Base-by-base conservation (phyloP, 2,888 invertebrate genomes). In the Cremastinae sp. region DNA sequence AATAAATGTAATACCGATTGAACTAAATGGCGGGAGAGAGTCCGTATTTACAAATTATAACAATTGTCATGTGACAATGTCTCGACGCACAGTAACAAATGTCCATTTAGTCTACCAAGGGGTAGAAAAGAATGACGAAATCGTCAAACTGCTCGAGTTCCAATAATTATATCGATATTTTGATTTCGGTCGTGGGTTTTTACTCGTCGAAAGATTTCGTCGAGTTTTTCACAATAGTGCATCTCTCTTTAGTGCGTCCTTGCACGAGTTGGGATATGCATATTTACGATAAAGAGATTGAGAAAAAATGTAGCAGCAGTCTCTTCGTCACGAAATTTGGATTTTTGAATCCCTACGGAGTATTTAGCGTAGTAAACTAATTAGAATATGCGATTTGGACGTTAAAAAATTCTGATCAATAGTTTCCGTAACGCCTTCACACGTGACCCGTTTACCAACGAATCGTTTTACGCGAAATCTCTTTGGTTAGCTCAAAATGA, bases 191-290 rank as follows among this genome's bases (percentile, higher is more conserved):
- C 59, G 64, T 69, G 53, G 49, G 41, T 55, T 37, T 56, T 45
- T 64, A 12, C 41, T 22, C 51, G 49, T 55, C 39, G 5, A 39
- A 61, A n/a, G 22, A 20, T 41, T 18, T 62, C 18, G 35, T 20
- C n/a, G 47, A 41, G 37, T 62, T 66, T 20, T 41, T 64, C 28
- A 14, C 58, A 5, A 41, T 41, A 39, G 14, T 51, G 64, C 12
- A 39, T 18, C 16, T 61, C 18, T 16, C 37, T 41, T 39, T 18
- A 18, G 53, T 65, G 28, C 45, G 10, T 51, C 16, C 20, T 58
- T 16, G 76, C 74, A 74, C 59, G 72, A 70, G 35, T 49, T 78
- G 65, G 75, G 79, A 83, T 81, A 82, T 79, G 84, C 83, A 83
- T 79, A 79, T 77, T 83, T 70, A 72, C 62, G 79, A 76, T 47